Conservation (phyloP, 2,888 invertebrate genomes). For the Drosophila suboccidentalis region DNA sequence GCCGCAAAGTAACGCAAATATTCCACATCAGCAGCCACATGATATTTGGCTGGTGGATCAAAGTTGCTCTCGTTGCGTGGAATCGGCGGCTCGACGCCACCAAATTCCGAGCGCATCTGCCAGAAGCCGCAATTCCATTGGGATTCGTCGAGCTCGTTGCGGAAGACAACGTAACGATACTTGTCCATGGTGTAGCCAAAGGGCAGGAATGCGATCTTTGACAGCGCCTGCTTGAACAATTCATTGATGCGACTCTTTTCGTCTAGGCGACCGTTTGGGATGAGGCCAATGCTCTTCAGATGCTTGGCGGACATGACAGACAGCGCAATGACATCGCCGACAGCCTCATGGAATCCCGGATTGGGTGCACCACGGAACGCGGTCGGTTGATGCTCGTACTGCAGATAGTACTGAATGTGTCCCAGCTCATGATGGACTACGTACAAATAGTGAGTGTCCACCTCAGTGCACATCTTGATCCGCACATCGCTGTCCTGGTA, state of each 20-base stretch:
- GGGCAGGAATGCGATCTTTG: conserved; percentile 90
- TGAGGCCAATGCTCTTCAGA: conserved; percentile 89
- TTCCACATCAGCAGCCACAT: conserved; percentile 90
- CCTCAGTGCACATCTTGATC: conserved; percentile 89
- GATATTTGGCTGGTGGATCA: conserved; percentile 92
- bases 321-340: conserved; percentile 90
- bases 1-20: conserved; percentile 91
- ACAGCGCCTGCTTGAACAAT: conserved; percentile 87
- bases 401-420: conserved; percentile 89
- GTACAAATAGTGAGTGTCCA: conserved; percentile 87
- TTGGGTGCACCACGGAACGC: conserved; percentile 88
- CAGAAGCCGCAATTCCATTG: conserved; percentile 90
- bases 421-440: conserved; percentile 90
- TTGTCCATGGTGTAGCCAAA: conserved; percentile 90
- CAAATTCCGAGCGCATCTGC: conserved; percentile 88
- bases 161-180: conserved; percentile 90
- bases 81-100: conserved; percentile 89
- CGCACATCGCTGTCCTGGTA: conserved; percentile 92
- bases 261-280: conserved; percentile 88
- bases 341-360: conserved; percentile 90
- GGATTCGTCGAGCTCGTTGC: conserved; percentile 87
- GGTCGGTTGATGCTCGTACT: conserved; percentile 87
- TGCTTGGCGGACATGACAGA: conserved; percentile 90
- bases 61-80: conserved; percentile 89
- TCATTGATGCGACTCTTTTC: conserved; percentile 89